Conservation (phyloP, 2,888 invertebrate genomes). For the Volucella inanis region DNA sequence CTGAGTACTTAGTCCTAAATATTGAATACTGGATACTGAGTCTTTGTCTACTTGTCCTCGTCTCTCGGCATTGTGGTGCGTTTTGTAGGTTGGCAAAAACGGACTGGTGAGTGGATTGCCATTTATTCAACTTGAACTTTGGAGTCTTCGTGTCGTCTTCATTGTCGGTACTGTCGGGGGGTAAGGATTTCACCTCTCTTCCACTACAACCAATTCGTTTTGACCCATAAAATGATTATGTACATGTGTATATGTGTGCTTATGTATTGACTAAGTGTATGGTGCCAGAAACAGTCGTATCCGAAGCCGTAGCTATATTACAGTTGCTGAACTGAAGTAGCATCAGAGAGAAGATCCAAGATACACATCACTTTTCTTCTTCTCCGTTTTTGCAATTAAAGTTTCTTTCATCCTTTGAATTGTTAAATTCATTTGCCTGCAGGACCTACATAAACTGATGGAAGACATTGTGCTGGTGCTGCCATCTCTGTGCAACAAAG, state of each 20-base stretch:
- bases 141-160: slow-evolving; percentile 39
- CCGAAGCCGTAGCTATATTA: neutral
- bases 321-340: neutral
- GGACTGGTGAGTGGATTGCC: slow-evolving; percentile 50
- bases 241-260: neutral
- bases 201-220: slow-evolving; percentile 52
- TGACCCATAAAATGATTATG: slow-evolving; percentile 44
- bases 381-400: slow-evolving; percentile 65
- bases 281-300: neutral
- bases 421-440: slow-evolving; percentile 61
- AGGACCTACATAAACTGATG: slow-evolving; percentile 19
- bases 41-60: neutral
- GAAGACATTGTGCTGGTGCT: slow-evolving; percentile 31
- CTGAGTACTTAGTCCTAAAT: neutral
- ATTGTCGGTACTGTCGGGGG: neutral
- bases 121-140: slow-evolving; percentile 65
- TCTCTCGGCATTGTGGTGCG: neutral
- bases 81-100: neutral
- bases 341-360: slow-evolving; percentile 40
- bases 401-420: slow-evolving; percentile 63
- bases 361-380: slow-evolving; percentile 56
- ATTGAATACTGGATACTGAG: neutral
- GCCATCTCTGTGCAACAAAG: slow-evolving; percentile 44
- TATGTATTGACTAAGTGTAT: neutral
- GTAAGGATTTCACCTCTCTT: slow-evolving; percentile 9